Evolutionary conservation across 2,797 vertebrate genomes (phyloP).

Genomic region (Adelosebastes latens): DNA sequence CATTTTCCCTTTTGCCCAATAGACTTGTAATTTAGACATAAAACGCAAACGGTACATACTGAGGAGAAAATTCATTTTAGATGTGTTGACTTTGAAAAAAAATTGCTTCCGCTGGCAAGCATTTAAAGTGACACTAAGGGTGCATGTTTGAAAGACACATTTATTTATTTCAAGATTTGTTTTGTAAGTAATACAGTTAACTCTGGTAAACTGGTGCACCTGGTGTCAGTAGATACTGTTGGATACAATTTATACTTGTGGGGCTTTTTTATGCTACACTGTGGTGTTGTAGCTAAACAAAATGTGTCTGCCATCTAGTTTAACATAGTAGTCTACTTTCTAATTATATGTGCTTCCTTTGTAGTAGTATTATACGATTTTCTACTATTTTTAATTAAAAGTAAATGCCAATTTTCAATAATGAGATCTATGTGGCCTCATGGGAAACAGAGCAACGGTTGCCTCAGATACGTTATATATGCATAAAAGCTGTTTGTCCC

Average conservation of each 20-base stretch:
- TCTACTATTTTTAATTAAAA: neutral
- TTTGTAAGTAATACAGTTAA: neutral
- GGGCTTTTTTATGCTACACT: neutral
- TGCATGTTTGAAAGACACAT: neutral
- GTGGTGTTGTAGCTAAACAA: neutral
- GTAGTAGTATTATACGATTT: neutral
- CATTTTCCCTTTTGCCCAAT: slow-evolving; percentile 26
- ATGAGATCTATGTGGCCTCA: neutral
- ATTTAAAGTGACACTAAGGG: slow-evolving; percentile 6
- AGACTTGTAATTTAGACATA: slow-evolving; percentile 45
- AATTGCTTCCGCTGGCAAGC: slow-evolving; percentile 4
- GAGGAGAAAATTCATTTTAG: neutral
- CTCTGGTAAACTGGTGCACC: neutral
- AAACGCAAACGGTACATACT: slow-evolving; percentile 43
- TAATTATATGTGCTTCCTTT: neutral
- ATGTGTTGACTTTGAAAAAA: slow-evolving; percentile 45
- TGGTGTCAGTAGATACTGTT: neutral
- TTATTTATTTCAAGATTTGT: neutral
- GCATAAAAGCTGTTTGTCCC: slow-evolving; percentile 17
- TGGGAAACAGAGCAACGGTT: neutral
- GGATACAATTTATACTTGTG: neutral
- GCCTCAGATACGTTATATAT: neutral
- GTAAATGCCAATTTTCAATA: neutral
- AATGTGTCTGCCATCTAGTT: neutral
- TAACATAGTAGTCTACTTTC: neutral